Evolutionary conservation across 2,113 vertebrate species (phyloP).

Genomic region (Bubo bubo): DNA sequence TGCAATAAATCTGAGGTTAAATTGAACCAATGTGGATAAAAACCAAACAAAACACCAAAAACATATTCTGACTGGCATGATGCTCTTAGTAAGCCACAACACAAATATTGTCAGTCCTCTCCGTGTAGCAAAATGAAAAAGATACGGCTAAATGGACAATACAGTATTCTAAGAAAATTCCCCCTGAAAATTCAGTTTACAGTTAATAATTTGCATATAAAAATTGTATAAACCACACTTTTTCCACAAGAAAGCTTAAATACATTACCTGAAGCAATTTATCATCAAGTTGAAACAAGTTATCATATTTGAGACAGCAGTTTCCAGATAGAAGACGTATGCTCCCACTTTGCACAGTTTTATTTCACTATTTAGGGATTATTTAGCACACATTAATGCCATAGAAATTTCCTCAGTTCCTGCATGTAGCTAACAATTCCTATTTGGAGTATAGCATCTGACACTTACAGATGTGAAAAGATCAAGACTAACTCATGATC

Average conservation of each 20-base stretch:
- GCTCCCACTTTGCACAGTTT: not conserved
- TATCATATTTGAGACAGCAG: not conserved
- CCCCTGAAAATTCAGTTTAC: not conserved
- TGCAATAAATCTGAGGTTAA: not conserved
- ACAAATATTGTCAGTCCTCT: not conserved
- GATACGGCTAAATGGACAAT: not conserved
- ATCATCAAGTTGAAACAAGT: not conserved
- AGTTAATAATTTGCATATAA: not conserved
- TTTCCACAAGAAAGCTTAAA: not conserved
- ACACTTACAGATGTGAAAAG: not conserved
- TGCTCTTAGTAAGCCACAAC: not conserved
- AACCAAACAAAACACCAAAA: not conserved
- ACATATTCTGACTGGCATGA: not conserved
- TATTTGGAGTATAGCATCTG: not conserved
- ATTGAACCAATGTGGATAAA: not conserved
- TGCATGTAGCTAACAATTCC: not conserved
- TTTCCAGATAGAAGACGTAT: accelerated
- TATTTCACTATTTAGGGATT: not conserved
- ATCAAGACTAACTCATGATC: not conserved
- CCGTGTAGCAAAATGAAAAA: not conserved
- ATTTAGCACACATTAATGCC: not conserved
- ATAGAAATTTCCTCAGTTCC: not conserved
- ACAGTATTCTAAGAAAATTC: not conserved
- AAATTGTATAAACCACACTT: not conserved
- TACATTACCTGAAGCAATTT: not conserved